Base-by-base conservation (phyloP, 2,888 invertebrate species). In the Notodonta dromedarius region DNA sequence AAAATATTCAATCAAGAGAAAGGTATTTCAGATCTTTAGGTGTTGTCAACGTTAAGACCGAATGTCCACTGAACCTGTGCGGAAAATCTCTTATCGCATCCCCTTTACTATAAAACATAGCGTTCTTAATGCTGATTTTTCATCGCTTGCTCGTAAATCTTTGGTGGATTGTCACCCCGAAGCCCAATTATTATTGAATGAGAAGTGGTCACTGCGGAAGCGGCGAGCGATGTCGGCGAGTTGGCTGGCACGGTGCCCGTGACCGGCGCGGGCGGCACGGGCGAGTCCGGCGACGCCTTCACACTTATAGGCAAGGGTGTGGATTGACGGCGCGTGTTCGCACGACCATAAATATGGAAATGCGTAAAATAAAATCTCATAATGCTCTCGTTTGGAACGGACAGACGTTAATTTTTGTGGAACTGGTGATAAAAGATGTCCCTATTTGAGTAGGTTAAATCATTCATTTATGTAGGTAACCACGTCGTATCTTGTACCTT, bases 191-290 rank as follows among this genome's bases (percentile, higher is more conserved):
- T 54, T 54, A 14, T 54, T 54, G 75, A 73, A 63, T 74, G 72
- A 72, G 69, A 69, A 71, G 65, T 61, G 59, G 58, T 56, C 61
- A 60, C 70, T 69, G 82, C 89, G 88, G 88, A 87, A 86, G 82
- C 82, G 76, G 69, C 73, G 66, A 73, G 69, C 75, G 83, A 81
- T 78, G 84, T 81, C 81, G 82, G 48, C 48, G 5, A 14, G 16
- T 16, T 69, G 67, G 84, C 75, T 89, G 91, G 91, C 91, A 88
- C 85, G 85, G 71, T 90, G 91, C 91, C 91, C 89, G 78, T 84
- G 88, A 87, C 84, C 86, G 82, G 77, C 72, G 84, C 83, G 80
- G 24, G 24, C 24, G 24, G 2, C 2, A 2, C 24, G 85, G 78
- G 72, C 48, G 16, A 16, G 48, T n/a, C 13, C 50, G 74, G 62